These are phyloP conservation scores for Eidolon dupreanum DNA, from an alignment of 2,797 vertebrate species.

Conservation along the genomic window DNA sequence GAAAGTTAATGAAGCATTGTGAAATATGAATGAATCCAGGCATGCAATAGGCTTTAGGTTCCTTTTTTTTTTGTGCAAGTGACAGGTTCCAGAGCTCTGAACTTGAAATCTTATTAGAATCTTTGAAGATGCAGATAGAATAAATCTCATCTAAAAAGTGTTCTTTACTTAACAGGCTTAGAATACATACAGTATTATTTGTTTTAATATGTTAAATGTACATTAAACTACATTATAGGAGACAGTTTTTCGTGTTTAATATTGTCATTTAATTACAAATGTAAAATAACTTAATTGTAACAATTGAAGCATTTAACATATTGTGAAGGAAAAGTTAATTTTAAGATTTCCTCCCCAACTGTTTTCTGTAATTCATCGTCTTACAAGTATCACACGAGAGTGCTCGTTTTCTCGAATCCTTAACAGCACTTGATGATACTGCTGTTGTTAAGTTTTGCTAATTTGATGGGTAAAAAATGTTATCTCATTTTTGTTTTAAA, in stretches of 20 bases:
- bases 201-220: constrained; percentile 3
- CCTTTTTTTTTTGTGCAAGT: constrained; percentile 26
- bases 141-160: constrained; percentile 31
- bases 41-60: constrained; percentile 51
- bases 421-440: neutral
- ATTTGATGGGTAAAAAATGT: neutral
- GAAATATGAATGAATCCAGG: neutral
- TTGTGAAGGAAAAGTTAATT: neutral
- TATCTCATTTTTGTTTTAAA: neutral
- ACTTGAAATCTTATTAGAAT: constrained; percentile 39
- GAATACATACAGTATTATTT: constrained; percentile 6
- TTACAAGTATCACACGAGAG: neutral
- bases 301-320: neutral
- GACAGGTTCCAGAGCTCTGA: constrained; percentile 56
- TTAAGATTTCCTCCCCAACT: neutral
- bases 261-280: constrained; percentile 34
- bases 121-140: neutral
- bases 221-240: neutral
- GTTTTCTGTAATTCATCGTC: neutral
- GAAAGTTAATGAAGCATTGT: constrained; percentile 60
- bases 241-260: neutral
- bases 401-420: neutral
- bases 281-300: neutral
- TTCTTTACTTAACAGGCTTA: neutral
- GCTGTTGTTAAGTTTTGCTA: neutral